Percentiles rank a stretch among this genome's conserved stretches.
Evolutionary conservation across 1,140 invertebrate genomes (phyloP).

Genomic region (Parapsyche elsis): DNA sequence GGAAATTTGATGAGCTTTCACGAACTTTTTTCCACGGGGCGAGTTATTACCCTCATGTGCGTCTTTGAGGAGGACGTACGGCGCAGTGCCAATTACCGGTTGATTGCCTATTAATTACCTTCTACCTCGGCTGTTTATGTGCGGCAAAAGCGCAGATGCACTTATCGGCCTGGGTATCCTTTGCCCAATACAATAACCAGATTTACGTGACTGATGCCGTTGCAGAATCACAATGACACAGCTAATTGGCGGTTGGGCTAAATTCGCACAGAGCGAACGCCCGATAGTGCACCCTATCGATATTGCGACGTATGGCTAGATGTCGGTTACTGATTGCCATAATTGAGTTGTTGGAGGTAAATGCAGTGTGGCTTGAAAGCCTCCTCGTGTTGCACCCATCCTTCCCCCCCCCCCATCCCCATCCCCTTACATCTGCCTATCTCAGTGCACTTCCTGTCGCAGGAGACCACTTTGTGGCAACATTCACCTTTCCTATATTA

Average conservation of each 20-base stretch:
- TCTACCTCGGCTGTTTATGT: slow-evolving; percentile 21
- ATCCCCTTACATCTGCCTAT: not conserved
- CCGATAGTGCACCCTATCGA: not conserved
- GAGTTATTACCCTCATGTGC: not conserved
- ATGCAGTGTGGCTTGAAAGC: slow-evolving; percentile 47
- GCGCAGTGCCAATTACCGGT: slow-evolving; percentile 42
- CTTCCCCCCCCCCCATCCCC: not conserved
- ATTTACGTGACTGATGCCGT: not conserved
- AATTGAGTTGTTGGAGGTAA: slow-evolving; percentile 52
- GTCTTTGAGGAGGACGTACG: not conserved
- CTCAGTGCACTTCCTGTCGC: not conserved
- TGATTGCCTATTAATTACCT: slow-evolving; percentile 54
- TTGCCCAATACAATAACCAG: not conserved
- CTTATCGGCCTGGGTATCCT: not conserved
- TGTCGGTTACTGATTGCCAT: slow-evolving; percentile 48
- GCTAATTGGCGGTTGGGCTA: not conserved
- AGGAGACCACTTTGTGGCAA: not conserved
- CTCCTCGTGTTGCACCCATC: not conserved
- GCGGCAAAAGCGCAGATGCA: not conserved
- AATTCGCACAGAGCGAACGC: not conserved
- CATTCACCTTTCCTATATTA: not conserved
- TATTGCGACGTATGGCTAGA: not conserved
- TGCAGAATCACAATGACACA: not conserved
- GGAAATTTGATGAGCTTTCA: not conserved
- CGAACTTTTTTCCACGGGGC: not conserved